Evolutionary conservation across 2,797 vertebrate species (phyloP).

Genomic region (Sarcophilus harrisii): DNA sequence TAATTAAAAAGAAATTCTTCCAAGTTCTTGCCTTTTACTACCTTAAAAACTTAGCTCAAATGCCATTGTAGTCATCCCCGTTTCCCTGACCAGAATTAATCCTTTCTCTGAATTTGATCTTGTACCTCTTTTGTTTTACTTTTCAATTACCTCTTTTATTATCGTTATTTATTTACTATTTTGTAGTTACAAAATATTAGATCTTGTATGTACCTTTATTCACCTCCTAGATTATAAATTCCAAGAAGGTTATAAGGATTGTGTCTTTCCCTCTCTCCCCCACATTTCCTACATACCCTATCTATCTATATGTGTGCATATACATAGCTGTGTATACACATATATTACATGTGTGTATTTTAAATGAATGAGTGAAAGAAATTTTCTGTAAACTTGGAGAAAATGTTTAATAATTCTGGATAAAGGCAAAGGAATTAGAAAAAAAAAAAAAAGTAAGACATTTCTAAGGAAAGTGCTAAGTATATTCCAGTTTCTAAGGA

Average conservation of each 20-base stretch:
- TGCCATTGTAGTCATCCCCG: not conserved
- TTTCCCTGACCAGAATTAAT: not conserved
- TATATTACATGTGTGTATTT: too few relatives aligned
- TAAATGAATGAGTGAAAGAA: not conserved
- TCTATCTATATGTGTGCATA: not conserved
- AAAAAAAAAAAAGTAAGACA: not conserved
- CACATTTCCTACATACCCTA: not conserved
- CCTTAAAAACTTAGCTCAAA: not conserved
- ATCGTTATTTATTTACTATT: not conserved
- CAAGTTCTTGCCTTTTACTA: not conserved
- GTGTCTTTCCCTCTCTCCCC: not conserved
- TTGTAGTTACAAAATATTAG: not conserved
- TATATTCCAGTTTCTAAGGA: not conserved
- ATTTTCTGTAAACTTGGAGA: constrained; percentile 24
- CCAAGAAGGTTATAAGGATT: not conserved
- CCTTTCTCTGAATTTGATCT: not conserved
- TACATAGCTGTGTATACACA: too few relatives aligned
- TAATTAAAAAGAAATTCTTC: constrained; percentile 31
- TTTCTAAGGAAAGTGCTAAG: constrained; percentile 7
- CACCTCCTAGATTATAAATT: not conserved
- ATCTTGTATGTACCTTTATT: not conserved
- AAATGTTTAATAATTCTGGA: constrained; percentile 40
- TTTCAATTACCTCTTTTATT: not conserved
- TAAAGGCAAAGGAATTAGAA: not conserved
- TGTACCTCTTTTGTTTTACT: not conserved